Evolutionary conservation across 2,888 invertebrate species (phyloP), one percentile per base, ranked within the genome.

Genomic region (Agrotis segetum): DNA sequence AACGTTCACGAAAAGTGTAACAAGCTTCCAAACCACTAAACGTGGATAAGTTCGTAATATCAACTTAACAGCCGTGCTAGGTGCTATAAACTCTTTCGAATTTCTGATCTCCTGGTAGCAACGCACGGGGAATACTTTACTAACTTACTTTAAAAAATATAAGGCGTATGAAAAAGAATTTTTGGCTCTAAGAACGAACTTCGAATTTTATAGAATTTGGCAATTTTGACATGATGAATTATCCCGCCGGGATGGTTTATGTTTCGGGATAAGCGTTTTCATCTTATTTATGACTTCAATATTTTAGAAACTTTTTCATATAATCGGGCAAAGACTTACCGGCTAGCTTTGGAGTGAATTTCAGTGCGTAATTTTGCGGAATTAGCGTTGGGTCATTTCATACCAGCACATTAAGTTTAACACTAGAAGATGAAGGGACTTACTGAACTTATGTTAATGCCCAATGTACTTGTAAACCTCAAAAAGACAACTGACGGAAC

Each of bases 61-160:
- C 77, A 81, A 63, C 67, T 69, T 74, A 58, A 74, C 55, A 63
- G 62, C 69, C 58, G 67, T 16, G 59, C 62, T 49, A 70, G 68
- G 71, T 60, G 60, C 69, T 58, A 68, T 82, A 77, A 84, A 78
- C 79, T 74, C 68, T 65, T 72, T 67, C 16, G 58, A 78, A 69
- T 77, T 74, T 82, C 68, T 78, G 74, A 82, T 75, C 72, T 78
- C 70, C 60, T 72, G 67, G 71, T 74, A 61, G 34, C 74, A 61
- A 29, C 40, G 11, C 40, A 11, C 29, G 21, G 64, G 67, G 74
- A 61, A 65, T 81, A 56, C 55, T 76, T 77, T 55, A 60, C n/a
- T 19, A 53, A 73, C 29, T 66, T 49, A 61, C 47, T 73, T 72
- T 49, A 40, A 72, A 77, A 81, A 65, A 73, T 64, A 70, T 65